Base-by-base conservation (phyloP, 1,140 invertebrate genomes). In the Temnothorax curvispinosus region DNA sequence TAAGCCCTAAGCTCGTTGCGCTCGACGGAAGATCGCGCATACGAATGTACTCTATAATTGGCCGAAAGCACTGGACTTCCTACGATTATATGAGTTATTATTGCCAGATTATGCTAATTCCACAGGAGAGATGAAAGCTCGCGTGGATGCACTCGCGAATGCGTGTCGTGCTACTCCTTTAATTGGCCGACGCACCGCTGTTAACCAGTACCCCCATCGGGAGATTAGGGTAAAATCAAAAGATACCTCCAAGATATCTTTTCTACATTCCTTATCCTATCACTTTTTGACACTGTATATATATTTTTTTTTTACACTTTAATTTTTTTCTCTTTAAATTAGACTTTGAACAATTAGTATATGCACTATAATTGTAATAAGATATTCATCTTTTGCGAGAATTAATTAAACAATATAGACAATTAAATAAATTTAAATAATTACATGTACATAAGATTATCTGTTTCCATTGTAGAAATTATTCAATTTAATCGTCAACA, bases 81-180 rank as follows among this genome's bases (percentile, higher is more conserved):
- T 91, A 90, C 87, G 67, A 90, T 90, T 92, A 89, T 74, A 82
- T 84, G 75, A 91, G 65, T 91, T 90, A 92, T 92, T 91, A 88
- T 91, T 89, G 74, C 44, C 54, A 69, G 75, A 91, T 92, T 92
- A 92, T 91, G 81, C 84, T 90, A 87, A 92, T 91, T 75, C 80
- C 35, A 32, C 7, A 13, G 11, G 0, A 58, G 47, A 54, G 21
- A 54, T 78, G 11, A 56, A 88, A 35, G 41, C 64, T 64, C 11
- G 13, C 21, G 76, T 47, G n/a, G 35, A 44, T 64, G 27, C 58
- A 15, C 58, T 77, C 32, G 50, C 13, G 7, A 50, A 44, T 60
- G 47, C 64, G 77, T 69, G 47, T 56, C 52, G 21, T 67, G 35
- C 38, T 15, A 52, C 56, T 86, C n/a, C 15, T 72, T 44, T 27